Percentiles rank a stretch among this genome's conserved stretches.
These are phyloP conservation scores for Sebastes diploproa DNA, from an alignment of 2,797 vertebrate genomes.

Conservation along the genomic window DNA sequence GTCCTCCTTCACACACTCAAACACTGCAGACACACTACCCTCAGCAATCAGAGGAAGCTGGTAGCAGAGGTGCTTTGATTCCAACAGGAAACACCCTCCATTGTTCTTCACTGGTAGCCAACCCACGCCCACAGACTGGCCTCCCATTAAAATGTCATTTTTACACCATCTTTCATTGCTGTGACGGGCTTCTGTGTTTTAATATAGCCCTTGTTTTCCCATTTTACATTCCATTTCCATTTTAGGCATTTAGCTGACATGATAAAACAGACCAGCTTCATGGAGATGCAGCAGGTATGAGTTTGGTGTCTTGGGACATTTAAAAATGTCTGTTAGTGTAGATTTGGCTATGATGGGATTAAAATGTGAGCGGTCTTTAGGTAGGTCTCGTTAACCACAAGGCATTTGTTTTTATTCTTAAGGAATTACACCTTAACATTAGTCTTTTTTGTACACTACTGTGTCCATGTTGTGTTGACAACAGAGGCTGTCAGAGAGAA, in stretches of 20 bases:
- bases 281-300: too few species aligned
- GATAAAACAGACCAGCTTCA: too few species aligned
- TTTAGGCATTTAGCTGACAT: background rate
- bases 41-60: conserved; percentile 69
- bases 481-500: background rate
- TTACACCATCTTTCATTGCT: conserved; percentile 6
- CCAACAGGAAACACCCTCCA: conserved; percentile 78
- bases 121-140: conserved; percentile 53
- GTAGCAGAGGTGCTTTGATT: conserved; percentile 63
- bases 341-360: background rate
- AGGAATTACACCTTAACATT: too few species aligned
- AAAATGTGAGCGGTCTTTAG: background rate
- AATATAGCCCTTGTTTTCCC: background rate
- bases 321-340: background rate
- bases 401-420: background rate
- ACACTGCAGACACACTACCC: conserved; percentile 15
- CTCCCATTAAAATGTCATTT: conserved; percentile 46
- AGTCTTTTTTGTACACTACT: background rate
- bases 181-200: conserved; percentile 22
- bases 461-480: background rate
- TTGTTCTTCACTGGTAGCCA: conserved; percentile 70
- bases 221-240: conserved; percentile 31
- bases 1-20: background rate
- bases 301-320: background rate
- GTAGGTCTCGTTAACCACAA: too few species aligned